These are phyloP conservation scores for Pterobdella sp. DNA, from an alignment of 2,888 invertebrate genomes.

Conservation along the genomic window DNA sequence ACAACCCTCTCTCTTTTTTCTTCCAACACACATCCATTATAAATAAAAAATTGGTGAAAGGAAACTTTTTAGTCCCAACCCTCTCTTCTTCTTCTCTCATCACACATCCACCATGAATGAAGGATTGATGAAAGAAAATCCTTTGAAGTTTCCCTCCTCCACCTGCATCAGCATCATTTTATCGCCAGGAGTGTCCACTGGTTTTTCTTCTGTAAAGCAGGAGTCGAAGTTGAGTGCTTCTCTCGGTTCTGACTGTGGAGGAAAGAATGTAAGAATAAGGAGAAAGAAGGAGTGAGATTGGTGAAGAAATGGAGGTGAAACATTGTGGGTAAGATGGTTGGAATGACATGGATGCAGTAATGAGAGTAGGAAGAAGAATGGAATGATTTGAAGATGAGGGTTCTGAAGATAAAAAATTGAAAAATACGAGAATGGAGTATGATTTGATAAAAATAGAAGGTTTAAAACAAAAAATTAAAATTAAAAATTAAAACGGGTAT, in stretches of 20 bases:
- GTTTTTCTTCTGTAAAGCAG: constrained; percentile 23
- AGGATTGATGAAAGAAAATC: constrained; percentile 31
- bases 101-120: constrained; percentile 27
- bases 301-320: background rate
- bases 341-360: background rate
- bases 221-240: constrained; percentile 30
- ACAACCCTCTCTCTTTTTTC: background rate
- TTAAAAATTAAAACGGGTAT: too few relatives aligned
- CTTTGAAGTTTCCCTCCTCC: constrained; percentile 27
- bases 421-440: background rate
- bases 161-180: constrained; percentile 31
- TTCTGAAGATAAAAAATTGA: background rate
- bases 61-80: too few relatives aligned
- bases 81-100: background rate
- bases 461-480: too few relatives aligned
- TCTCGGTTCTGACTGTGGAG: constrained; percentile 18
- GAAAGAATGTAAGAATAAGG: background rate
- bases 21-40: background rate
- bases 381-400: background rate
- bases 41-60: too few relatives aligned
- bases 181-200: constrained; percentile 26
- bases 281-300: background rate
- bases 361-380: background rate
- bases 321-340: background rate
- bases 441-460: too few relatives aligned